phyloP scores from a whole-genome alignment of 2,797 vertebrate species.

The Stomatorhinus walkeri region DNA sequence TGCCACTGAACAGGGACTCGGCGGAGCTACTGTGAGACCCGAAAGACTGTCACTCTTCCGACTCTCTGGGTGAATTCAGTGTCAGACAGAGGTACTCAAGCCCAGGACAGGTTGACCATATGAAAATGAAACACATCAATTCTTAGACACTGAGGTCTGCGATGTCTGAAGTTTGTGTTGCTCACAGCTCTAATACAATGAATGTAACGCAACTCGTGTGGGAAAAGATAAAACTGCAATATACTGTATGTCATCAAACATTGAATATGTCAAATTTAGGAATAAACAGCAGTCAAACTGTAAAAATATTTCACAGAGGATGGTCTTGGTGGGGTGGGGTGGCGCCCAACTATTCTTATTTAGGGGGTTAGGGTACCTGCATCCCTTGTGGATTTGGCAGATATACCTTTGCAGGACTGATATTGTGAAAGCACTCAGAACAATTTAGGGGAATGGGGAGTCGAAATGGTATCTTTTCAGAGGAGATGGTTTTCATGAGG shows the following conservation, averaged over 20 bases:
- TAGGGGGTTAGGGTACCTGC: background rate
- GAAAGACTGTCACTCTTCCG: background rate
- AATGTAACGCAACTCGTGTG: background rate
- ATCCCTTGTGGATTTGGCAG: background rate
- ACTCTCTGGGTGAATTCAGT: background rate
- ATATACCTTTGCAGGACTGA: background rate
- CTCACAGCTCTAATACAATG: background rate
- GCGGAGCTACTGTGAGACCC: constrained; percentile 28
- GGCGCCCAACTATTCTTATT: background rate
- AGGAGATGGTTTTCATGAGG: background rate
- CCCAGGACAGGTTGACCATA: background rate
- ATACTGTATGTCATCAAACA: background rate
- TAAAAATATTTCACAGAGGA: background rate
- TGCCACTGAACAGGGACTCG: constrained; percentile 62
- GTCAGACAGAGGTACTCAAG: background rate
- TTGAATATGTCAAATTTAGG: background rate
- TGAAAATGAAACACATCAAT: background rate
- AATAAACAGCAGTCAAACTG: background rate
- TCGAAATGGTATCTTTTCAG: background rate
- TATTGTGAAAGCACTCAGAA: background rate
- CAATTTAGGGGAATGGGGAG: background rate
- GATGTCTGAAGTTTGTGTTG: background rate
- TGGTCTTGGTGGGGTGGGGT: background rate
- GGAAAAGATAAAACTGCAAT: background rate
- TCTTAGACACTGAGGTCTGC: background rate